Evolutionary conservation across 2,888 invertebrate genomes (phyloP).

Genomic region (Spilarctia lutea): DNA sequence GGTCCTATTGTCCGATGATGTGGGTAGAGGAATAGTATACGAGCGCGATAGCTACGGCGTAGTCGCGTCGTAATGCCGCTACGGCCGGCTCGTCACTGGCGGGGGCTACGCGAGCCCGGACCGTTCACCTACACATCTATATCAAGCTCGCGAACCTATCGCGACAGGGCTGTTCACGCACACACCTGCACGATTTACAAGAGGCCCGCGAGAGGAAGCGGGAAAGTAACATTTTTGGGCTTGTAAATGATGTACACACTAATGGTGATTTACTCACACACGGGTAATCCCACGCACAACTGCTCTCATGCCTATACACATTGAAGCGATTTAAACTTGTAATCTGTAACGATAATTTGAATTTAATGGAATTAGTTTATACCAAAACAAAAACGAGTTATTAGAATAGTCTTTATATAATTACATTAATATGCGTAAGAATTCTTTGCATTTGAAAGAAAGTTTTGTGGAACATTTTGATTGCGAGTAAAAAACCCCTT

Average conservation of each 20-base stretch:
- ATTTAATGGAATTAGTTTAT: conserved; percentile 78
- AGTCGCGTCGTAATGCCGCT: conserved; percentile 78
- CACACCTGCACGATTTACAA: conserved; percentile 68
- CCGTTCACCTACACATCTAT: conserved; percentile 73
- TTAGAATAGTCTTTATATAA: conserved; percentile 9
- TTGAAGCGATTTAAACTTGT: conserved; percentile 83
- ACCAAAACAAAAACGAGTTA: conserved; percentile 51
- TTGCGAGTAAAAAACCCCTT: too few species aligned
- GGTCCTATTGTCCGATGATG: conserved; percentile 75
- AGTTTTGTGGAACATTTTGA: background rate
- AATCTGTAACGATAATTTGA: conserved; percentile 84
- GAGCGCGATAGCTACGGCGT: conserved; percentile 70
- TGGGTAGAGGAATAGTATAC: conserved; percentile 55
- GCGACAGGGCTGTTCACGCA: conserved; percentile 64
- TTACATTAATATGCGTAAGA: background rate
- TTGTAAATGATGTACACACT: conserved; percentile 82
- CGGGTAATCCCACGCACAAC: conserved; percentile 58
- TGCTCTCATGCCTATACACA: conserved; percentile 71
- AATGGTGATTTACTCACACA: conserved; percentile 79
- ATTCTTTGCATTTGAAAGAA: background rate
- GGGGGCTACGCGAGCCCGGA: conserved; percentile 84
- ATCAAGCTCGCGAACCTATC: conserved; percentile 65
- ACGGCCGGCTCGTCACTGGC: conserved; percentile 81
- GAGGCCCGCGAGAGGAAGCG: conserved; percentile 73
- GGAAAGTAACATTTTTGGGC: conserved; percentile 82